Base-by-base conservation (phyloP, 2,797 vertebrate species). In the Aeoliscus strigatus region DNA sequence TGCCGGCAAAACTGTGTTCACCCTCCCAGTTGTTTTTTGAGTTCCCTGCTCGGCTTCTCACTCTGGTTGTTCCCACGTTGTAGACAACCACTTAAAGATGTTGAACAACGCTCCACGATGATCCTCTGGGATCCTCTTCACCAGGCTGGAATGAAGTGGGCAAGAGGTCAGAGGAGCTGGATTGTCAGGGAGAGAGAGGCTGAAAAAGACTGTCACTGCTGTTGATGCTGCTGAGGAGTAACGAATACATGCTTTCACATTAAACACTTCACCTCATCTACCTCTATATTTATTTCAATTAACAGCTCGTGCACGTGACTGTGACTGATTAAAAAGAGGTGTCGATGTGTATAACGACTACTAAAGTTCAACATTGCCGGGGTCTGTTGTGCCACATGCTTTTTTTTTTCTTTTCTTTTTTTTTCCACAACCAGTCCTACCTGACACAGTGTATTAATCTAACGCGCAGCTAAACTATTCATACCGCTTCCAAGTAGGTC, bases 141-240 rank as follows among this genome's bases (percentile, higher is more conserved):
- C 8, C 16, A 14, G 32, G 39, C 48, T 27, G 35, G 10, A 39
- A 39, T 18, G 29, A 24, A 39, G 30, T 9, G 52, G 48, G 48
- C 31, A 28, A 41, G 39, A 64, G 69, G 58, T 68, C 48, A 60
- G 52, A 29, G 30, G 38, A 60, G 54, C 46, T 35, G 52, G 51
- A 62, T 59, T 30, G 39, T 51, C 17, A 17, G 13, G 41, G 47
- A 43, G 36, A 46, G 50, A 59, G 38, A 24, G 51, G 46, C 33
- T 39, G 41, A 56, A 46, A 56, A 39, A 60, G 41, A 41, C 30
- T 40, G 27, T 33, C 24, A 36, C 10, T 10, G 42, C 35, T 17
- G 11, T 12, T 35, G 46, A 38, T 29, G 32, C 9, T 43, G 42
- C 51, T 16, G 34, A n/a, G 29, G 48, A 29, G 31, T 18, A 29